Base-by-base conservation (phyloP, 2,113 vertebrate species). In the Nymphicus hollandicus region DNA sequence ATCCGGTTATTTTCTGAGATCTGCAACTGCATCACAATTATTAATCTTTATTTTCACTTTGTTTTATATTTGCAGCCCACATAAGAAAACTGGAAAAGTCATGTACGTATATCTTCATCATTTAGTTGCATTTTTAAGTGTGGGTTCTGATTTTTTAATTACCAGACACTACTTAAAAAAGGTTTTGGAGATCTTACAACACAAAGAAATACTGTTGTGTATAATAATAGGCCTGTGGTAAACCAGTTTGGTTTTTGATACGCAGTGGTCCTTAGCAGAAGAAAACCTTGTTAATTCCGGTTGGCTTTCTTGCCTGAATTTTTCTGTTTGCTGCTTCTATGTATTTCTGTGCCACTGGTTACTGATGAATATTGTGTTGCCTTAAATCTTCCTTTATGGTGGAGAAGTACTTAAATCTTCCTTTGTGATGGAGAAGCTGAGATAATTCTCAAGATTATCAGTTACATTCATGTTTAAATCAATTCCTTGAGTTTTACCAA, bases 61-160 rank as follows among this genome's bases (percentile, higher is more conserved):
- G 70, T 95, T 95, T 92, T 96, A 78, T 86, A 46, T 95, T 95
- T 98, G 61, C 92, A 98, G 98, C 94, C 97, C 97, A 7, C 97
- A 98, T 83, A 98, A 97, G 97, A 98, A 97, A 97, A 94, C 96
- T 92, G 92, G 96, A 95, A 98, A 98, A 97, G 85, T 93, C 89
- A 96, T 63, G 97, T 98, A 98, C 2, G 98, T 98, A 97, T 53
- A 68, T 89, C 39, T 94, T 79, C 81, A 56, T 1, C 1, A 24
- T 12, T 47, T 15, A 52, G 22, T 65, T 84, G 31, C 25, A 4
- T 81, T 97, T 95, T 83, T 69, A 68, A 95, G 31, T 33, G 14
- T 70, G 10, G 3, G 35, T 33, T 89, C 60, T 89, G 33, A 37
- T 84, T 87, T 86, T 68, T 61, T 52, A 87, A 43, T 86, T 95